Percentiles rank a stretch among this genome's conserved stretches.
These are phyloP conservation scores for Enteromius mattozi DNA, from an alignment of 2,797 vertebrate genomes.

Conservation along the genomic window DNA sequence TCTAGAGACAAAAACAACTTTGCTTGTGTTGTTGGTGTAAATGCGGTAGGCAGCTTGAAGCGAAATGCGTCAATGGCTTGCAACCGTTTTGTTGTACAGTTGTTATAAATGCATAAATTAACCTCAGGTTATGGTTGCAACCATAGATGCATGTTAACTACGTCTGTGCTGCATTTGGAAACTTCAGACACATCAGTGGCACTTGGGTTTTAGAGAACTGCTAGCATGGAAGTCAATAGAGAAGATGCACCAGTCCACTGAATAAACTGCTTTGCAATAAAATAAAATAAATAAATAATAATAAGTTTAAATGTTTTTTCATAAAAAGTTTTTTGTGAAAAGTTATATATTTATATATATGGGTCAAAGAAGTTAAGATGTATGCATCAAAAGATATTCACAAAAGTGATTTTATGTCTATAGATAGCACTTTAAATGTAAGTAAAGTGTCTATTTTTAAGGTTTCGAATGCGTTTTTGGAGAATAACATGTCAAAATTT, in stretches of 20 bases:
- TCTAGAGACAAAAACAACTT: slow-evolving; percentile 14
- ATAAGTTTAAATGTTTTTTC: no score
- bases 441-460: no score
- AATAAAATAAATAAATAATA: no score
- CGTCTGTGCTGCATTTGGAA: not conserved
- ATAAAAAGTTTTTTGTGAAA: no score
- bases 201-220: not conserved
- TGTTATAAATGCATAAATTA: not conserved
- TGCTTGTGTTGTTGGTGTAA: slow-evolving; percentile 3
- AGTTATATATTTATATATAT: no score
- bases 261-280: not conserved
- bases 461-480: no score
- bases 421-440: no score
- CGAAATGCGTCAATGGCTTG: not conserved
- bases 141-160: not conserved
- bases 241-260: not conserved
- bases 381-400: no score
- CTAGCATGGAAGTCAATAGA: not conserved
- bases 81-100: not conserved
- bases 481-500: no score
- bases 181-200: not conserved
- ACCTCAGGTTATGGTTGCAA: not conserved
- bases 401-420: no score
- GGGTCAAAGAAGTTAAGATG: no score
- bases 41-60: not conserved